Conservation (phyloP, 2,113 vertebrate genomes). For the Podarcis raffonei region DNA sequence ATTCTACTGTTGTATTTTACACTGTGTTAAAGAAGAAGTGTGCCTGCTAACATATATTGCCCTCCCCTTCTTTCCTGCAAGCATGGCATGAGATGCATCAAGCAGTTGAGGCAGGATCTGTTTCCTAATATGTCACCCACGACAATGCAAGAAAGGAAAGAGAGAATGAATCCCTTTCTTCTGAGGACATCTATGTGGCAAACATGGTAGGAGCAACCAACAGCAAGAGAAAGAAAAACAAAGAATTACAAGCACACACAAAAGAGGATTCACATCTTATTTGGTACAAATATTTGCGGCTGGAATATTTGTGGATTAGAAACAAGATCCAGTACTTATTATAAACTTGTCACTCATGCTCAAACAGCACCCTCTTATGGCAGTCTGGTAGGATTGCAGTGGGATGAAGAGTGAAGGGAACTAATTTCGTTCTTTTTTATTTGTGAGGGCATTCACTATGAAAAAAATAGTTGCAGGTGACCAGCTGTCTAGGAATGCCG, state of each 20-base stretch:
- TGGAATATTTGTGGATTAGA: neutral
- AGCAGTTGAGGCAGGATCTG: neutral
- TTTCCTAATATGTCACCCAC: neutral
- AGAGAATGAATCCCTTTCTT: neutral
- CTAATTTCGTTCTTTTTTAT: neutral
- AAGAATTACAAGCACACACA: neutral
- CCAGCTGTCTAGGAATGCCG: neutral
- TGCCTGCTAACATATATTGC: neutral
- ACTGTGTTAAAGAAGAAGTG: neutral
- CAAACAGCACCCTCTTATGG: conserved; percentile 64
- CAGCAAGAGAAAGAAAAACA: neutral
- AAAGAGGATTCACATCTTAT: neutral
- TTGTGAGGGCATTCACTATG: neutral
- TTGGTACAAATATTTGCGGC: no score
- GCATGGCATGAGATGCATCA: neutral
- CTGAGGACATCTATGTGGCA: neutral
- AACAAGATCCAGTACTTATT: neutral
- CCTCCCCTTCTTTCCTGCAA: neutral
- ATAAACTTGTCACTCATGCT: accelerated
- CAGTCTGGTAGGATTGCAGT: conserved; percentile 20
- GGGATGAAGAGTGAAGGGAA: accelerated
- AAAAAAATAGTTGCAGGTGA: neutral
- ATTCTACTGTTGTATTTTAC: neutral
- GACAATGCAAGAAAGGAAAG: neutral
- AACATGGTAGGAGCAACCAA: neutral